Evolutionary conservation across 2,888 invertebrate species (phyloP).

Genomic region (Rhyacophila evoluta): DNA sequence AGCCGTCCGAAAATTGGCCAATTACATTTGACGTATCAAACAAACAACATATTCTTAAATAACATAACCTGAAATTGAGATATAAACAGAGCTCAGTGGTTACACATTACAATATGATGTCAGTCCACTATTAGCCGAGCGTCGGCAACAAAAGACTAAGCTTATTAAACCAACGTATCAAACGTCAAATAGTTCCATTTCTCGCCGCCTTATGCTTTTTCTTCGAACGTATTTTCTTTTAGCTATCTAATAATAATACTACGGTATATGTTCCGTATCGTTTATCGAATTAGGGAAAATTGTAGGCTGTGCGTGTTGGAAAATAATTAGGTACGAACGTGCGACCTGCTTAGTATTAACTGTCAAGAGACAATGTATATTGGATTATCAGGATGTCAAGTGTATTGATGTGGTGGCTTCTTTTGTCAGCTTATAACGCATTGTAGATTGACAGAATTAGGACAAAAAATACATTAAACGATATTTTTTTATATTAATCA

Average conservation of each 20-base stretch:
- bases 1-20: too few relatives aligned
- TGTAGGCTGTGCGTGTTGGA: background rate
- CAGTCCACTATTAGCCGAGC: too few relatives aligned
- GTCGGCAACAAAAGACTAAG: too few relatives aligned
- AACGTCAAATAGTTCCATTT: slow-evolving; percentile 1
- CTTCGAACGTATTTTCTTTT: background rate
- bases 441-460: too few relatives aligned
- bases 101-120: too few relatives aligned
- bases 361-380: background rate
- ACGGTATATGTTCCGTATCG: background rate
- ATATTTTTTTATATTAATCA: too few relatives aligned
- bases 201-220: background rate
- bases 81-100: too few relatives aligned
- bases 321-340: background rate
- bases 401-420: background rate
- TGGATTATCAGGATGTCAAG: background rate
- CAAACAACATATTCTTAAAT: too few relatives aligned
- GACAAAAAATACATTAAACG: too few relatives aligned
- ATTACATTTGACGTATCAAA: too few relatives aligned
- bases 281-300: slow-evolving; percentile 13
- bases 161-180: background rate
- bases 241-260: background rate
- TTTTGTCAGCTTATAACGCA: too few relatives aligned
- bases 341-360: background rate
- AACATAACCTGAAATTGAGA: too few relatives aligned